A percentile compares a stretch with the other conserved stretches of the same genome.
These are phyloP conservation scores for Acanthopagrus latus DNA, from an alignment of 2,797 vertebrate genomes.

Conservation along the genomic window DNA sequence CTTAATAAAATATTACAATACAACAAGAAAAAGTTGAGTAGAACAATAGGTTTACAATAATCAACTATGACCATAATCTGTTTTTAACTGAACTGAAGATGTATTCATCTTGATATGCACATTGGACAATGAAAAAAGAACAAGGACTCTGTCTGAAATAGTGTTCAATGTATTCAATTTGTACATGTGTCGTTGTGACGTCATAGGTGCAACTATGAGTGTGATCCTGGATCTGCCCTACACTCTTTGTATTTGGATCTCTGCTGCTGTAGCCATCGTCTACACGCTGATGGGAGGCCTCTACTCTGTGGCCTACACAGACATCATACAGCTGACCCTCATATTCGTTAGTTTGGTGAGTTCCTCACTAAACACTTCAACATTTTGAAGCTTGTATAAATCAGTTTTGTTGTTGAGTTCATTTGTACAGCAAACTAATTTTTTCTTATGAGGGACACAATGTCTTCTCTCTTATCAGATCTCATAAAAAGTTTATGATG, in stretches of 20 bases:
- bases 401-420: neutral
- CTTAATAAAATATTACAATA: neutral
- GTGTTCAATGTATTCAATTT: neutral
- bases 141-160: neutral
- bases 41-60: neutral
- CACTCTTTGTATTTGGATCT: conserved; percentile 79
- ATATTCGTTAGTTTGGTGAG: conserved; percentile 83
- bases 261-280: conserved; percentile 78
- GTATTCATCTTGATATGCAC: neutral
- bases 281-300: conserved; percentile 87
- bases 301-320: conserved; percentile 83
- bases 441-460: neutral
- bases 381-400: neutral
- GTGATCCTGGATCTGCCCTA: conserved; percentile 82
- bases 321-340: conserved; percentile 84
- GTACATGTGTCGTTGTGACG: neutral
- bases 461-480: neutral
- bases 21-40: neutral
- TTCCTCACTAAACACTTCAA: neutral
- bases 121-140: neutral
- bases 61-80: neutral
- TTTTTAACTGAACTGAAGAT: neutral
- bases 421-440: neutral
- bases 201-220: conserved; percentile 82
- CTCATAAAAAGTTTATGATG: neutral